Percentiles rank a stretch among this genome's conserved stretches.
phyloP scores from a whole-genome alignment of 1,140 invertebrate species.

The Mycetomoellerius zeteki region DNA sequence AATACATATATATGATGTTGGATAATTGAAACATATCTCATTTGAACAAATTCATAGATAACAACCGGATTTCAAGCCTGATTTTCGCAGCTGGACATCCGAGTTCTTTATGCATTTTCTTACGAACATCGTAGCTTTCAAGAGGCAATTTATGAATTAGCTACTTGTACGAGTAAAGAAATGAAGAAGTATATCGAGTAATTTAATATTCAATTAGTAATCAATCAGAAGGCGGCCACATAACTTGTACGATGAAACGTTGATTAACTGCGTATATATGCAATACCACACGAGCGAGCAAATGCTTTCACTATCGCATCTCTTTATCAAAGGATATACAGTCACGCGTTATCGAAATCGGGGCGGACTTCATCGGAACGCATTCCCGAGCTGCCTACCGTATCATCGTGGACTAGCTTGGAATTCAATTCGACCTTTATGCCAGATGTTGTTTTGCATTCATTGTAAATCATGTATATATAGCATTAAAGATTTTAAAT shows the following conservation, averaged over 20 bases:
- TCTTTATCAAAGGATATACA: slow-evolving; percentile 30
- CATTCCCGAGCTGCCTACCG: slow-evolving; percentile 21
- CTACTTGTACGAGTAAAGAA: slow-evolving; percentile 24
- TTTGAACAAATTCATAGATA: slow-evolving; percentile 37
- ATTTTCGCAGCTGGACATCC: slow-evolving; percentile 26
- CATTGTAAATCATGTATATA: neutral
- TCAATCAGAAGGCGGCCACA: neutral
- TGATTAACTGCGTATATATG: slow-evolving; percentile 27
- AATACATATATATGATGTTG: neutral
- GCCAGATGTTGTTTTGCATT: neutral
- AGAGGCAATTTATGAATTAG: slow-evolving; percentile 39
- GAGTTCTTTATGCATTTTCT: slow-evolving; percentile 14
- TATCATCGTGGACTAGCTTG: neutral
- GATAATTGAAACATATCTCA: slow-evolving; percentile 41
- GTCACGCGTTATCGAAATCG: slow-evolving; percentile 42
- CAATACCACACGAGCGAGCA: slow-evolving; percentile 1
- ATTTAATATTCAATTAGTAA: slow-evolving; percentile 59
- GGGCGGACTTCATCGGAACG: slow-evolving; percentile 13
- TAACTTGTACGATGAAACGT: slow-evolving; percentile 35
- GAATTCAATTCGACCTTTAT: slow-evolving; percentile 22
- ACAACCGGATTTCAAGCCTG: neutral
- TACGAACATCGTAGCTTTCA: slow-evolving; percentile 3
- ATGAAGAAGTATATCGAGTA: slow-evolving; percentile 13
- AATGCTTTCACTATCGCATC: slow-evolving; percentile 14
- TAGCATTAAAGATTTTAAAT: too few species aligned